A percentile compares a stretch with the other conserved stretches of the same genome.
Evolutionary conservation across 1,140 invertebrate species (phyloP).

Genomic region (Fopius arisanus): DNA sequence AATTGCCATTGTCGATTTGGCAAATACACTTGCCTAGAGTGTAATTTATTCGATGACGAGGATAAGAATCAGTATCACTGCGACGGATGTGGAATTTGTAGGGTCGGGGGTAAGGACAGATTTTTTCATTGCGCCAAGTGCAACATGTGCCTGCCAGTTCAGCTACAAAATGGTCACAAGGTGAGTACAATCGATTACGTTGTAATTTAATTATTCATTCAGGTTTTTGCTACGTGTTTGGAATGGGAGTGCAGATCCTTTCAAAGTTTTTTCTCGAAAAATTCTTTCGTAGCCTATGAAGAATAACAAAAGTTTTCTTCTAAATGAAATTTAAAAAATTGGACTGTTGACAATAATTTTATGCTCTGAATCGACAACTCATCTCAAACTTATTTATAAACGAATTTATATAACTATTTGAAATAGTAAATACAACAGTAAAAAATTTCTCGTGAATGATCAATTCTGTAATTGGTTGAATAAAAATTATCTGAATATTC

Average conservation of each 20-base stretch:
- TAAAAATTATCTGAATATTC: too few relatives aligned
- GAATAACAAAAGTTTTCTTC: too few relatives aligned
- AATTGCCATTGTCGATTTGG: constrained; percentile 80
- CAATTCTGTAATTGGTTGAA: too few relatives aligned
- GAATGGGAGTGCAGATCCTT: neutral
- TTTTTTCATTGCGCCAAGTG: constrained; percentile 89
- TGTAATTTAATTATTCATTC: neutral
- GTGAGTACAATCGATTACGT: constrained; percentile 61
- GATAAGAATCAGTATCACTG: constrained; percentile 91
- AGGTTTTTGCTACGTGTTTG: neutral
- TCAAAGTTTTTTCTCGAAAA: too few relatives aligned
- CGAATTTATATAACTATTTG: too few relatives aligned
- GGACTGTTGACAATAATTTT: too few relatives aligned
- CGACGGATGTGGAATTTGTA: constrained; percentile 86
- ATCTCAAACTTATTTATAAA: too few relatives aligned
- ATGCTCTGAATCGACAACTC: too few relatives aligned
- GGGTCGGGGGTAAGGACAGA: constrained; percentile 83
- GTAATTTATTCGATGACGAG: constrained; percentile 89
- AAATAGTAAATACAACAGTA: too few relatives aligned
- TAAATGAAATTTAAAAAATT: too few relatives aligned
- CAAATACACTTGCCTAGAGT: constrained; percentile 87
- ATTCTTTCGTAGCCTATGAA: too few relatives aligned
- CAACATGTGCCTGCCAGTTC: constrained; percentile 85
- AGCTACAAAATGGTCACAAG: constrained; percentile 81
- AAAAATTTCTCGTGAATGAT: neutral